These are phyloP conservation scores for Liolophura sinensis DNA, from an alignment of 1,140 invertebrate species.

Conservation along the genomic window DNA sequence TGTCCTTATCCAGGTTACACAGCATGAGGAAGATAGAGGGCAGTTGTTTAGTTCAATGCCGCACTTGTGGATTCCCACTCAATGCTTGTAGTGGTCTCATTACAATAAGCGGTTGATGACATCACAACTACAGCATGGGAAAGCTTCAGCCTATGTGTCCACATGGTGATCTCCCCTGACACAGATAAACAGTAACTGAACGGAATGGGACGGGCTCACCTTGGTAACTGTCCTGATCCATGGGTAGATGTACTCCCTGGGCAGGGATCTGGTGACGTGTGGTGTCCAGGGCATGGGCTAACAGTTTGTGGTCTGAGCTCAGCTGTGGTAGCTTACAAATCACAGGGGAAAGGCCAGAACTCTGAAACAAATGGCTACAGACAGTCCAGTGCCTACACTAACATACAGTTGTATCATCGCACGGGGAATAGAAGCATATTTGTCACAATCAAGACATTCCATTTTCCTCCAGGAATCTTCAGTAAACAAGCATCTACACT, in stretches of 20 bases:
- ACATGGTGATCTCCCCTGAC: too few relatives aligned
- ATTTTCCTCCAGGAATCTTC: background rate
- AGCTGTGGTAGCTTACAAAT: conserved; percentile 27
- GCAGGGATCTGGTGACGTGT: conserved; percentile 44
- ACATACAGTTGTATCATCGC: background rate
- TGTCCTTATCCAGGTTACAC: too few relatives aligned
- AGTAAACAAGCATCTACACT: background rate
- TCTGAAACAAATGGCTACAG: conserved; percentile 16
- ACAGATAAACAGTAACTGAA: background rate
- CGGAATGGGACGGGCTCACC: conserved; percentile 15
- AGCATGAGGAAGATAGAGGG: too few relatives aligned
- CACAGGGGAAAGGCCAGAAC: conserved; percentile 32
- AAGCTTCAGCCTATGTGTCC: too few relatives aligned
- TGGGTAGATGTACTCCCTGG: conserved; percentile 38
- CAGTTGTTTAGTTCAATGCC: too few relatives aligned
- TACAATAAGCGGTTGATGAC: background rate
- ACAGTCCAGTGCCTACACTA: background rate
- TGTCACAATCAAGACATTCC: background rate
- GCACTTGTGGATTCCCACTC: too few relatives aligned
- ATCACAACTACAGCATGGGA: background rate
- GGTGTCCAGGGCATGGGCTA: conserved; percentile 42
- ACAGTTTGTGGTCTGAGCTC: conserved; percentile 28
- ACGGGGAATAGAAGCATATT: background rate
- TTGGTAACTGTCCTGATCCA: conserved; percentile 35
- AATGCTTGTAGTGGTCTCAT: too few relatives aligned